Evolutionary conservation across 2,797 vertebrate genomes (phyloP), one percentile per base, ranked within the genome.

Genomic region (Acanthurus leucopareius): DNA sequence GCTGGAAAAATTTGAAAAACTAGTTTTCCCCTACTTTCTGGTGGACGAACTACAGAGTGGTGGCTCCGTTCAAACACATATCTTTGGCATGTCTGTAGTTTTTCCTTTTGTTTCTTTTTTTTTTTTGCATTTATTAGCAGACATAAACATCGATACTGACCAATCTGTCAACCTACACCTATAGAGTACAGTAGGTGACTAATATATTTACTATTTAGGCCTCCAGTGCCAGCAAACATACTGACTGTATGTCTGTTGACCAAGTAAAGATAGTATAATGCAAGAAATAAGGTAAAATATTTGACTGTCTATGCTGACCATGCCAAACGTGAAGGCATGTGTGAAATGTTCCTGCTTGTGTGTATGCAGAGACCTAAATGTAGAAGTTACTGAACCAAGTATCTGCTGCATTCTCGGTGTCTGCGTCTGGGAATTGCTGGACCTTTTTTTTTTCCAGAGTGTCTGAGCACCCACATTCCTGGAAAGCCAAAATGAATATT

Each of bases 401-500:
- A 77, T 69, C 48, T 54, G n/a, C 69, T 42, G 77, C 67, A 63
- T 77, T 83, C 65, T 72, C 16, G 65, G 84, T 88, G 90, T 84
- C 87, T 59, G 76, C 58, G 88, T 91, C 91, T 93, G 86, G 83
- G 91, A 92, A 91, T 88, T 81, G 69, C 78, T 19, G 66, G 76
- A 83, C 83, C 82, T 83, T 91, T 87, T 42, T 25, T 83, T 91
- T 88, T 38, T 19, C 76, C 67, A 58, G 78, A 38, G 73, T 66
- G 85, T 89, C 86, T 82, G 86, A 82, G 74, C 76, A 70, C 80
- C 54, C 35, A 73, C 92, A 95, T 95, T 95, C 94, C 88, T 91
- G 89, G 78, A 93, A 92, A 93, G 93, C 90, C 93, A 76, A 89
- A 85, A 82, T 77, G 91, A 93, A 93, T 91, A 86, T 91, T 84